Percentiles rank a stretch among this genome's conserved stretches.
Conservation (phyloP, 92 coral and sea anemone genomes). For the Siderastrea radians region DNA sequence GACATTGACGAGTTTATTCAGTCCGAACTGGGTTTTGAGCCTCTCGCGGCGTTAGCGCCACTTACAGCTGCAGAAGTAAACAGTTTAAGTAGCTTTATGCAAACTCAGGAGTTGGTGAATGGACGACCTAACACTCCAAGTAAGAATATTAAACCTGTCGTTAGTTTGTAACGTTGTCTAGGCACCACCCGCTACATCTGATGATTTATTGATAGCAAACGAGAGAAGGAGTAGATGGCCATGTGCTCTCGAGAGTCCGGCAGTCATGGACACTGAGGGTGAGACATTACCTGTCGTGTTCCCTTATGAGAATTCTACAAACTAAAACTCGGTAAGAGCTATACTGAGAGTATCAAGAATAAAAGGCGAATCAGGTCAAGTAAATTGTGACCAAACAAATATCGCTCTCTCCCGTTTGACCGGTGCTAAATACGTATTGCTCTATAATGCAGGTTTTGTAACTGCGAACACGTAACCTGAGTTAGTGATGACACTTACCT, state of each 20-base stretch:
- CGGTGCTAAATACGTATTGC: no score
- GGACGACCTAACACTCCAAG: constrained; percentile 2
- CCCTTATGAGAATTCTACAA: no score
- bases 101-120: neutral
- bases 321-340: no score
- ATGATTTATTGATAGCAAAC: neutral
- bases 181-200: neutral
- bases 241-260: neutral
- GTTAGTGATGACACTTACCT: no score
- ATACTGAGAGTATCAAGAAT: no score
- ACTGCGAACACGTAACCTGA: no score
- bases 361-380: no score
- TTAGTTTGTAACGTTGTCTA: neutral
- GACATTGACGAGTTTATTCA: constrained; percentile 54
- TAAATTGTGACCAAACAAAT: no score
- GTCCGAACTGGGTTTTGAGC: constrained; percentile 26
- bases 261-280: neutral
- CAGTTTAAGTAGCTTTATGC: constrained; percentile 3
- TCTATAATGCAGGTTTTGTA: no score
- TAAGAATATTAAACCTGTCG: neutral
- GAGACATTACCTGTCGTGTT: no score
- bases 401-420: no score
- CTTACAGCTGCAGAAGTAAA: neutral
- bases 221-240: neutral
- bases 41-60: neutral